A percentile compares a stretch with the other conserved stretches of the same genome.
Evolutionary conservation across 2,113 vertebrate species (phyloP).

Genomic region (Tamias sibiricus): DNA sequence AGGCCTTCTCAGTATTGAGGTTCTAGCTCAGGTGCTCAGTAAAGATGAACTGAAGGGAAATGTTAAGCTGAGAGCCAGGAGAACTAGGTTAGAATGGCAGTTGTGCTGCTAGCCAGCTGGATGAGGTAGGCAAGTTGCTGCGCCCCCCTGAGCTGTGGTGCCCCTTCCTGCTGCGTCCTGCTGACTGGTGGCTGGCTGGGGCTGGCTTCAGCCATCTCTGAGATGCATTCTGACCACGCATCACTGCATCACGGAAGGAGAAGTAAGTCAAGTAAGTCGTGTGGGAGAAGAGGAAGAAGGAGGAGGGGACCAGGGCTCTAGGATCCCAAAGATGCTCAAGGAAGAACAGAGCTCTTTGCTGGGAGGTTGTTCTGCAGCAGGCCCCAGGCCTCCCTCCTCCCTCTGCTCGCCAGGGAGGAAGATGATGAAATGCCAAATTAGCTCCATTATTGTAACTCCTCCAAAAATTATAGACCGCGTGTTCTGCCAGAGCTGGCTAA

Average conservation of each 20-base stretch:
- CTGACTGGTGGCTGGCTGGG: not conserved
- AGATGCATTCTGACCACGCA: not conserved
- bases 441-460: conserved; percentile 64
- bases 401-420: not conserved
- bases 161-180: not conserved
- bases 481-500: conserved; percentile 45
- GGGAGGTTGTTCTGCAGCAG: not conserved
- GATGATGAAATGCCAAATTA: conserved; percentile 64
- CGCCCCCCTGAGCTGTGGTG: not conserved
- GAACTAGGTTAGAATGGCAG: not conserved
- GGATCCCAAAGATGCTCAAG: not conserved
- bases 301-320: not conserved
- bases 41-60: not conserved
- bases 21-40: not conserved
- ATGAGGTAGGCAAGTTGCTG: not conserved
- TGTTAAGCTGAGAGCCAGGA: not conserved
- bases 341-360: not conserved
- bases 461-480: conserved; percentile 58
- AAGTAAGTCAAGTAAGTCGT: not conserved
- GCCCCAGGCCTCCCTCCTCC: not conserved
- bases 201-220: not conserved
- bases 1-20: not conserved
- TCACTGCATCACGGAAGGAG: not conserved
- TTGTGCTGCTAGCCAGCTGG: not conserved
- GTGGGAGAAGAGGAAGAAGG: not conserved